Conservation (phyloP, 1,140 invertebrate genomes). For the Zeugodacus cucurbitae region DNA sequence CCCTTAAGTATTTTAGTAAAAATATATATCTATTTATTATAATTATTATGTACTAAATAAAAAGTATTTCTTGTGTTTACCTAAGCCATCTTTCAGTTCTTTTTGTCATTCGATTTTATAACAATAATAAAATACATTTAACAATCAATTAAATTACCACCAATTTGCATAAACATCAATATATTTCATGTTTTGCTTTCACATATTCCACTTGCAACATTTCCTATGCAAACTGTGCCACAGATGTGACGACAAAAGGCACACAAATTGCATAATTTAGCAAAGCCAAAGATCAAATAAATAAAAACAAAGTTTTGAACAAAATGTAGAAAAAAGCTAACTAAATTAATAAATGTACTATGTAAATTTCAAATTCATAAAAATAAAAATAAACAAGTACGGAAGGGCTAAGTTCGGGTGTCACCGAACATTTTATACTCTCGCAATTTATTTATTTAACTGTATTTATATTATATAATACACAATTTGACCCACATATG, state of each 20-base stretch:
- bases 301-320: background rate
- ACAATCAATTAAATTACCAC: background rate
- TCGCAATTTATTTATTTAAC: too few relatives aligned
- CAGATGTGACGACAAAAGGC: background rate
- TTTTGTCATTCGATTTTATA: too few relatives aligned
- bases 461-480: too few relatives aligned
- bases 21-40: too few relatives aligned
- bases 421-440: too few relatives aligned
- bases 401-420: too few relatives aligned
- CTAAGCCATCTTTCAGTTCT: too few relatives aligned
- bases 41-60: too few relatives aligned
- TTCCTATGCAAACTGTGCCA: background rate
- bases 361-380: background rate
- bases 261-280: slow-evolving; percentile 19
- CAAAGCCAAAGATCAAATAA: slow-evolving; percentile 33
- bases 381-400: background rate
- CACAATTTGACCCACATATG: too few relatives aligned
- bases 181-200: background rate
- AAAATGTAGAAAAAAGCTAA: background rate
- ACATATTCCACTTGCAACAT: background rate
- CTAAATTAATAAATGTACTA: background rate
- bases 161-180: background rate
- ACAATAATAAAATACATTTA: background rate
- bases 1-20: too few relatives aligned
- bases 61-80: too few relatives aligned